Evolutionary conservation across 2,888 invertebrate genomes (phyloP).

Genomic region (Geophilus truncorum): DNA sequence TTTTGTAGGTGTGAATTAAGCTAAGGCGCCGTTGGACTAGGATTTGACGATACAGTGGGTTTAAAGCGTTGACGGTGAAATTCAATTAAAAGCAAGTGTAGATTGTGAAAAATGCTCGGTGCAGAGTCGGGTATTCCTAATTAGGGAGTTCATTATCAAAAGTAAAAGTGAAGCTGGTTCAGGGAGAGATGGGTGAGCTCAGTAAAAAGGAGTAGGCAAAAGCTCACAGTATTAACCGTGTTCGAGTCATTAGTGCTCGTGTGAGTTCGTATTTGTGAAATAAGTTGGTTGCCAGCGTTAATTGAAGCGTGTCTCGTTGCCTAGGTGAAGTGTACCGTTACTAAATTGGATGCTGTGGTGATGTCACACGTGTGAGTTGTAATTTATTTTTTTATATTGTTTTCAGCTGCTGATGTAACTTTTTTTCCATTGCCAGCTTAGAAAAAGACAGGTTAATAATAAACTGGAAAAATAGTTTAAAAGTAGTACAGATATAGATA

Average conservation of each 20-base stretch:
- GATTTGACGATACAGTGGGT: not conserved
- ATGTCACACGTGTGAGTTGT: constrained; percentile 5
- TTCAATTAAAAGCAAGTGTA: not conserved
- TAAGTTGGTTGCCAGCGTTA: constrained; percentile 1
- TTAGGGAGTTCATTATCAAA: constrained; percentile 2
- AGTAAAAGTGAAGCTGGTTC: not conserved
- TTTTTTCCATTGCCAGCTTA: not conserved
- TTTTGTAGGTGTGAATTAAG: not conserved
- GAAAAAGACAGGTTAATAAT: too few relatives aligned
- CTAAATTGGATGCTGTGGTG: not conserved
- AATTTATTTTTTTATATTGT: not conserved
- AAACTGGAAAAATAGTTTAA: too few relatives aligned
- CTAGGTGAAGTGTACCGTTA: constrained; percentile 4
- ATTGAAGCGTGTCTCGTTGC: constrained; percentile 10
- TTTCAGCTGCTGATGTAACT: not conserved
- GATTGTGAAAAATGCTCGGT: not conserved
- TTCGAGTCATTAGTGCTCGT: constrained; percentile 10
- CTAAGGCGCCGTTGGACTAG: not conserved
- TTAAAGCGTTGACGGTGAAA: not conserved
- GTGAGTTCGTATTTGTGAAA: constrained; percentile 5
- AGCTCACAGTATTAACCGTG: not conserved
- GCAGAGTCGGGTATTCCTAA: not conserved
- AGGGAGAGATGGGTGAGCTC: not conserved
- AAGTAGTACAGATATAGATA: not conserved
- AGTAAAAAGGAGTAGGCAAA: not conserved